A percentile compares a stretch with the other conserved stretches of the same genome.
Conservation (phyloP, 2,888 invertebrate species). For the Microctonus aethiopoides region DNA sequence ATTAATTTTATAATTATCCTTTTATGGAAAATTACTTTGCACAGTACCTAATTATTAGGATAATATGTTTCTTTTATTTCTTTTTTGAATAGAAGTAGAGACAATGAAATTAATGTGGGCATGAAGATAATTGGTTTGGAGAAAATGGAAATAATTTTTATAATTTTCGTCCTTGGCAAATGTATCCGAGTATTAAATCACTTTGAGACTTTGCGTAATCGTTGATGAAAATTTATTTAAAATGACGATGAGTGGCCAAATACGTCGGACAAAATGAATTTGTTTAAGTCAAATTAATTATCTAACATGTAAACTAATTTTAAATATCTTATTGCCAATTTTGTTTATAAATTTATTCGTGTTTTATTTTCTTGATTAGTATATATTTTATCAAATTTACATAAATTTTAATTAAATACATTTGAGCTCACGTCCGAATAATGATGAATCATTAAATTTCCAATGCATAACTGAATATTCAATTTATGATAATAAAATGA, state of each 20-base stretch:
- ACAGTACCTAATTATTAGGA: too few relatives aligned
- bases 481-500: too few relatives aligned
- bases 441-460: too few relatives aligned
- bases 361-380: background rate
- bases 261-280: slow-evolving; percentile 9
- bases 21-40: background rate
- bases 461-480: too few relatives aligned
- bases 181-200: slow-evolving; percentile 11
- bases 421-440: too few relatives aligned
- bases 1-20: too few relatives aligned
- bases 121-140: too few relatives aligned
- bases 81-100: too few relatives aligned
- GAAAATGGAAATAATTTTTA: background rate
- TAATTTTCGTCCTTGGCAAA: background rate
- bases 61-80: too few relatives aligned
- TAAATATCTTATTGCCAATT: background rate
- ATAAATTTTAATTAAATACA: too few relatives aligned
- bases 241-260: background rate
- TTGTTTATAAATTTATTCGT: slow-evolving; percentile 10
- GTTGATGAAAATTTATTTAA: background rate
- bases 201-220: slow-evolving; percentile 18
- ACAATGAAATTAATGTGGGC: too few relatives aligned
- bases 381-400: too few relatives aligned
- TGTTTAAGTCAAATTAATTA: slow-evolving; percentile 21
- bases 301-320: background rate